Evolutionary conservation across 2,797 vertebrate genomes (phyloP).

Genomic region (Lerista edwardsae): DNA sequence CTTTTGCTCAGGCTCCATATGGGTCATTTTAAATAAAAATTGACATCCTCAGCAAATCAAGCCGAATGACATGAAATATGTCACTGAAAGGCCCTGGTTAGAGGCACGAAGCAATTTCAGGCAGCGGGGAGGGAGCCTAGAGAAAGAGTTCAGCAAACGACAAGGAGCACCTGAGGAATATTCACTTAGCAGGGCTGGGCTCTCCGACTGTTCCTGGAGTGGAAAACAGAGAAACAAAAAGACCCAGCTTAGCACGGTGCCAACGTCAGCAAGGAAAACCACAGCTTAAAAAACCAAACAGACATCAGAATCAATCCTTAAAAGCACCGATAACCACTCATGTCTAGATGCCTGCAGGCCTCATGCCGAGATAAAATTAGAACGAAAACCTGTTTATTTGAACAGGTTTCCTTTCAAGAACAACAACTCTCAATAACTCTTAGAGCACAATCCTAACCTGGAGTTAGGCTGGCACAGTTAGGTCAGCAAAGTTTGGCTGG

Average conservation of each 20-base stretch:
- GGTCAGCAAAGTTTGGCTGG: too few relatives aligned
- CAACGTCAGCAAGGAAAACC: constrained; percentile 1
- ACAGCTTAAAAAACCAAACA: neutral
- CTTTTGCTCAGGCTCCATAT: constrained; percentile 26
- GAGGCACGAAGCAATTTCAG: constrained; percentile 36
- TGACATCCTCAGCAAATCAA: constrained; percentile 23
- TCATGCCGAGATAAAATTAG: neutral
- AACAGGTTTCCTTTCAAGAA: neutral
- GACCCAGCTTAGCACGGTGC: neutral
- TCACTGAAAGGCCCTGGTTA: constrained; percentile 8
- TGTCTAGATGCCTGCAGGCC: neutral
- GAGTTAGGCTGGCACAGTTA: too few relatives aligned
- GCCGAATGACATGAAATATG: constrained; percentile 22
- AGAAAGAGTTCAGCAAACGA: neutral
- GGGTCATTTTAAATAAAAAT: constrained; percentile 44
- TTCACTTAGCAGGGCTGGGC: neutral
- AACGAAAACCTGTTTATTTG: neutral
- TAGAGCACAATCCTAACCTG: too few relatives aligned
- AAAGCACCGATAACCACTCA: neutral
- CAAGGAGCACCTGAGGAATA: fast-evolving
- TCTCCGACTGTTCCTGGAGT: constrained; percentile 10
- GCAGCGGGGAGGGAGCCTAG: constrained; percentile 12
- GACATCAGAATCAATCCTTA: neutral
- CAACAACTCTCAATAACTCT: neutral
- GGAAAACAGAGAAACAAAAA: neutral